phyloP scores from a whole-genome alignment of 2,888 invertebrate genomes.

The Muschampia plurimacula region DNA sequence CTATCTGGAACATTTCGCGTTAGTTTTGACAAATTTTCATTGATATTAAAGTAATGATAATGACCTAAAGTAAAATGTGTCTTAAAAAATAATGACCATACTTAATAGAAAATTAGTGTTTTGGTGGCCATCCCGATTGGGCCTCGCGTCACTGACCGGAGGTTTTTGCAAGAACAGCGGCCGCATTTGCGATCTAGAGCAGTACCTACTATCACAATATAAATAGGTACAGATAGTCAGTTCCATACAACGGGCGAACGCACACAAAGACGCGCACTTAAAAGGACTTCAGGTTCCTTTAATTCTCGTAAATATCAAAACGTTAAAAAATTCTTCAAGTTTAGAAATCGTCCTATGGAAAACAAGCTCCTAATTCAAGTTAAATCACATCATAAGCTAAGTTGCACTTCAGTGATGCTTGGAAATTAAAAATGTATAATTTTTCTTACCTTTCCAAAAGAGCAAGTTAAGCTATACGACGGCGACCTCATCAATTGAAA shows the following conservation, averaged over 20 bases:
- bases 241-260: neutral
- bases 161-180: slow-evolving; percentile 70
- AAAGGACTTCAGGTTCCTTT: too few relatives aligned
- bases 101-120: slow-evolving; percentile 38
- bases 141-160: slow-evolving; percentile 80
- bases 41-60: slow-evolving; percentile 37
- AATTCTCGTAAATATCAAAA: too few relatives aligned
- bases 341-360: too few relatives aligned
- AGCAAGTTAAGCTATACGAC: too few relatives aligned
- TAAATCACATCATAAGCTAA: too few relatives aligned
- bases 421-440: too few relatives aligned
- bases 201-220: slow-evolving; percentile 41
- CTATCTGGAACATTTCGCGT: slow-evolving; percentile 8
- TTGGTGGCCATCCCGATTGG: slow-evolving; percentile 60
- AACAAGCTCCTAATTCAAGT: too few relatives aligned
- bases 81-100: slow-evolving; percentile 30
- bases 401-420: too few relatives aligned
- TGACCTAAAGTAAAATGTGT: slow-evolving; percentile 26
- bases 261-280: too few relatives aligned
- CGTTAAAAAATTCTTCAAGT: too few relatives aligned
- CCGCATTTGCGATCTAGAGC: slow-evolving; percentile 70
- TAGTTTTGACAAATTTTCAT: slow-evolving; percentile 34
- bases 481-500: too few relatives aligned
- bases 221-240: neutral
- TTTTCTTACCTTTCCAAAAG: too few relatives aligned